Evolutionary conservation across 2,113 vertebrate species (phyloP).

Genomic region (Plecturocebus donacophilus): DNA sequence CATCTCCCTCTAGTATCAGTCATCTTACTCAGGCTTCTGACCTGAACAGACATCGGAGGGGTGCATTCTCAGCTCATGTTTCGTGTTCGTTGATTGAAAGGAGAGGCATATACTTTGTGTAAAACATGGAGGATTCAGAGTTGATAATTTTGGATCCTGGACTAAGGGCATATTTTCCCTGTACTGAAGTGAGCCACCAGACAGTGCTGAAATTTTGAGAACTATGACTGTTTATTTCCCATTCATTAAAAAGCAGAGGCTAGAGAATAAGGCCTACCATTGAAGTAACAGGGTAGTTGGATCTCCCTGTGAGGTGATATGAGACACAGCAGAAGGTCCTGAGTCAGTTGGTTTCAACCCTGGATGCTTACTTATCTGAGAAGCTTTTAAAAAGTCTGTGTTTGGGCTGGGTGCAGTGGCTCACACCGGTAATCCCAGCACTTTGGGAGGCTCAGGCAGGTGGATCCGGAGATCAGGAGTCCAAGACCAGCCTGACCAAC

Average conservation of each 20-base stretch:
- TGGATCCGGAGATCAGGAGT: too few relatives aligned
- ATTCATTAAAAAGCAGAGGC: neutral
- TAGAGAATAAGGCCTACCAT: neutral
- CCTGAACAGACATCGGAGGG: neutral
- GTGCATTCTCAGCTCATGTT: neutral
- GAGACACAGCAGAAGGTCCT: neutral
- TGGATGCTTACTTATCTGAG: neutral
- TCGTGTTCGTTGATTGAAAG: neutral
- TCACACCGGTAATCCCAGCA: too few relatives aligned
- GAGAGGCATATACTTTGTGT: neutral
- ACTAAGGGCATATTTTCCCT: neutral
- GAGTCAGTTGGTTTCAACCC: neutral
- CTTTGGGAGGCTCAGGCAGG: too few relatives aligned
- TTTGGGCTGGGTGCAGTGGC: neutral
- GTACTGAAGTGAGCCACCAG: neutral
- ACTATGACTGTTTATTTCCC: neutral
- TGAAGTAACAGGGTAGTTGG: neutral
- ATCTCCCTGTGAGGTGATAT: neutral
- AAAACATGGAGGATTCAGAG: neutral
- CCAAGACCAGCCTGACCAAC: too few relatives aligned
- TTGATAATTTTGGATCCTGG: neutral
- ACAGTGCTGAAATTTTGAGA: neutral
- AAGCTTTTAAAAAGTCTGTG: neutral
- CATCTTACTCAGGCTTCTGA: neutral
- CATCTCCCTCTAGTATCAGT: neutral